Conservation (phyloP, 2,888 invertebrate species). For the Geophilus truncorum region DNA sequence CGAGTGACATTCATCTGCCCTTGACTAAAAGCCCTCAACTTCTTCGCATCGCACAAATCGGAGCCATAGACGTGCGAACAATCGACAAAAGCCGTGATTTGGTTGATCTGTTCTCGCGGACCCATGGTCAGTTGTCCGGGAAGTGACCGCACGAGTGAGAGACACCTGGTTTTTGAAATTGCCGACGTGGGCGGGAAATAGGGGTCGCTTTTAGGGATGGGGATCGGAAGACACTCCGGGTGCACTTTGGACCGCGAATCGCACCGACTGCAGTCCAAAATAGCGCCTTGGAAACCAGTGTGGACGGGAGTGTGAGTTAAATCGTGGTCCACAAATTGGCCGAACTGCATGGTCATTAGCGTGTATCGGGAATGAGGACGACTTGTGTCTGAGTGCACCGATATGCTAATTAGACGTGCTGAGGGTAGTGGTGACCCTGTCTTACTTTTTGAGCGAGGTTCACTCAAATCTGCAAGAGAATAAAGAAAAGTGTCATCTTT, state of each 20-base stretch:
- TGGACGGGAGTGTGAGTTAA: slow-evolving; percentile 85
- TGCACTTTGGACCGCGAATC: slow-evolving; percentile 82
- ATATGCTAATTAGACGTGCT: slow-evolving; percentile 76
- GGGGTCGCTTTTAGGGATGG: slow-evolving; percentile 79
- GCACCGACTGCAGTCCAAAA: slow-evolving; percentile 82
- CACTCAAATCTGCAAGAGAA: slow-evolving; percentile 61
- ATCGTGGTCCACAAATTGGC: slow-evolving; percentile 89
- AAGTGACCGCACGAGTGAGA: slow-evolving; percentile 89
- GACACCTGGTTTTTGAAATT: slow-evolving; percentile 78
- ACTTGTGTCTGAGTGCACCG: slow-evolving; percentile 86
- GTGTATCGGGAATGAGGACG: slow-evolving; percentile 82
- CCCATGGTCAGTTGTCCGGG: slow-evolving; percentile 81
- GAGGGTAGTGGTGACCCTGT: slow-evolving; percentile 75
- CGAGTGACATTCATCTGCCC: slow-evolving; percentile 76
- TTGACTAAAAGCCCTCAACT: slow-evolving; percentile 66
- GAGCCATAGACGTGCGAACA: slow-evolving; percentile 86
- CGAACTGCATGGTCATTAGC: slow-evolving; percentile 90
- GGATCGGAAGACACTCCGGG: slow-evolving; percentile 89
- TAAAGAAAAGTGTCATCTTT: too few relatives aligned
- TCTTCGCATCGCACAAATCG: slow-evolving; percentile 70
- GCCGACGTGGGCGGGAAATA: slow-evolving; percentile 77
- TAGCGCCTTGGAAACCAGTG: slow-evolving; percentile 73
- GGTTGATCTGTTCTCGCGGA: slow-evolving; percentile 87
- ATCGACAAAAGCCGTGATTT: slow-evolving; percentile 85
- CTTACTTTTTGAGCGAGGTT: slow-evolving; percentile 67